These are phyloP conservation scores for Trichogramma evanescens DNA, from an alignment of 2,888 invertebrate genomes.

Conservation along the genomic window DNA sequence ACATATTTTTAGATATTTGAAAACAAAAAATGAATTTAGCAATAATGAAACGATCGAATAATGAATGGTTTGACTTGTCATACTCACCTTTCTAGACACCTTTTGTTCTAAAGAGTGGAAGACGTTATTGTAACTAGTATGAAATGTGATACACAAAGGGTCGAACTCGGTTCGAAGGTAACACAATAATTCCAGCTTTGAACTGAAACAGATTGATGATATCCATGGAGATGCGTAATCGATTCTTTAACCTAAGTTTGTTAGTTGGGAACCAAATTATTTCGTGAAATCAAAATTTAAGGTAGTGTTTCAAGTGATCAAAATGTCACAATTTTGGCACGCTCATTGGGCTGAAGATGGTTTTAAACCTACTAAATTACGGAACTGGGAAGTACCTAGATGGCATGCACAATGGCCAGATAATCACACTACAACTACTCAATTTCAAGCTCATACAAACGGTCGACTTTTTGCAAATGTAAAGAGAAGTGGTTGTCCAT, in stretches of 20 bases:
- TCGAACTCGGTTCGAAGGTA: slow-evolving; percentile 84
- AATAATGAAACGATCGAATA: not conserved
- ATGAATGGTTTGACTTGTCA: not conserved
- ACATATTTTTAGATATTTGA: not conserved
- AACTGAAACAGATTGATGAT: slow-evolving; percentile 47
- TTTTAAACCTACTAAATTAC: slow-evolving; percentile 30
- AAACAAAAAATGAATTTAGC: slow-evolving; percentile 2
- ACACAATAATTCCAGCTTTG: slow-evolving; percentile 67
- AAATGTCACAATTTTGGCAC: slow-evolving; percentile 37
- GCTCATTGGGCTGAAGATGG: slow-evolving; percentile 33
- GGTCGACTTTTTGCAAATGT: slow-evolving; percentile 27
- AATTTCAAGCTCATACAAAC: slow-evolving; percentile 28
- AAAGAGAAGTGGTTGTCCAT: slow-evolving; percentile 26
- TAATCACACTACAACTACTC: slow-evolving; percentile 30
- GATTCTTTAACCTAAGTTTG: slow-evolving; percentile 1
- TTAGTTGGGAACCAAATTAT: not conserved
- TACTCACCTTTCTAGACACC: slow-evolving; percentile 58
- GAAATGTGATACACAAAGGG: slow-evolving; percentile 74
- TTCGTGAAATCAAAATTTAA: slow-evolving; percentile 4
- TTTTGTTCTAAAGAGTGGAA: slow-evolving; percentile 78
- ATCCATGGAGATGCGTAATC: slow-evolving; percentile 19
- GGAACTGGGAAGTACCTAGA: slow-evolving; percentile 36
- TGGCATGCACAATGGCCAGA: slow-evolving; percentile 34
- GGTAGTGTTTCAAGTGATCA: not conserved
- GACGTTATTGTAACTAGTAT: slow-evolving; percentile 62